Conservation (phyloP, 2,888 invertebrate species). For the Asteroscopus sphinx region DNA sequence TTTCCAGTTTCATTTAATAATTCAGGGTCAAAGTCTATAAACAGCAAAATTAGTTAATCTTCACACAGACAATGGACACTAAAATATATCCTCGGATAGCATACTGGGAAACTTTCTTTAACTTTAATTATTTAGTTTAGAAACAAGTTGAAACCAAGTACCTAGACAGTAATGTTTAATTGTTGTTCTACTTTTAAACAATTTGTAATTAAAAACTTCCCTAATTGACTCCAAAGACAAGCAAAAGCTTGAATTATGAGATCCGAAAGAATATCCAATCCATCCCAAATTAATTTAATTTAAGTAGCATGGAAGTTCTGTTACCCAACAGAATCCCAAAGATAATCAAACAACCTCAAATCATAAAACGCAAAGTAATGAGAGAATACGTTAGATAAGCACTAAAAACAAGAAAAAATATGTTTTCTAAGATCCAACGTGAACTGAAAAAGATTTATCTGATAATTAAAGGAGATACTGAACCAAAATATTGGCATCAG, state of each 20-base stretch:
- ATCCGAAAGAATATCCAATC: slow-evolving; percentile 10
- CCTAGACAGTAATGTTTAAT: slow-evolving; percentile 35
- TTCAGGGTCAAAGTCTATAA: too few species aligned
- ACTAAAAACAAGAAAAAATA: slow-evolving; percentile 1
- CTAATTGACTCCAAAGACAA: slow-evolving; percentile 27
- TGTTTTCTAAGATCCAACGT: slow-evolving; percentile 1
- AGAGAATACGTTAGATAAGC: background rate
- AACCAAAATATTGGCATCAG: slow-evolving; percentile 3
- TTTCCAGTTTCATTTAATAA: too few species aligned
- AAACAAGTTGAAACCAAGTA: slow-evolving; percentile 32
- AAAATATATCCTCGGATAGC: slow-evolving; percentile 26
- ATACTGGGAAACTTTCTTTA: slow-evolving; percentile 18
- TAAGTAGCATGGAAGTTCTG: background rate
- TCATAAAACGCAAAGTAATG: slow-evolving; percentile 1
- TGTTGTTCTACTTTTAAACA: slow-evolving; percentile 29
- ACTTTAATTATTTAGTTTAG: slow-evolving; percentile 40
- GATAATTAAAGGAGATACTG: slow-evolving; percentile 10
- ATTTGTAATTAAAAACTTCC: slow-evolving; percentile 28
- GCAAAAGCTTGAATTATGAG: slow-evolving; percentile 11
- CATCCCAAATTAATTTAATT: slow-evolving; percentile 12
- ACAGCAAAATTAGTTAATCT: slow-evolving; percentile 1
- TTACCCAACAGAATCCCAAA: background rate
- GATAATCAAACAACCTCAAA: background rate
- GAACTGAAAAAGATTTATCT: background rate
- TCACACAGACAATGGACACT: slow-evolving; percentile 12